Evolutionary conservation across 2,888 invertebrate species (phyloP).

Genomic region (Chironomus riparius): DNA sequence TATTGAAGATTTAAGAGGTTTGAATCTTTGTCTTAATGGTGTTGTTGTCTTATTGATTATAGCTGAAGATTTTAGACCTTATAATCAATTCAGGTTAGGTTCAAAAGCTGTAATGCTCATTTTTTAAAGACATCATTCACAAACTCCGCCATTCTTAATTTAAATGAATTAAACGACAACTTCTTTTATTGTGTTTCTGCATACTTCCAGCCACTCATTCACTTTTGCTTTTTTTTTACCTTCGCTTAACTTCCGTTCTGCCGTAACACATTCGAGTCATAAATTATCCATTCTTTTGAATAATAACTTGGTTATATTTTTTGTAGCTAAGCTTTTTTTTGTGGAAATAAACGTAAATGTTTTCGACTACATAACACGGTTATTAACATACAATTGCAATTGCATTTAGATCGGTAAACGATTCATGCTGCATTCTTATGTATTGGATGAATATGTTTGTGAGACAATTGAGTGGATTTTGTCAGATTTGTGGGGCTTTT

Average conservation of each 20-base stretch:
- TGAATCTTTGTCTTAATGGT: too few relatives aligned
- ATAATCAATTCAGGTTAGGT: too few relatives aligned
- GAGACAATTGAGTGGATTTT: neutral
- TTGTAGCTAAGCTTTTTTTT: too few relatives aligned
- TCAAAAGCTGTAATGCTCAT: too few relatives aligned
- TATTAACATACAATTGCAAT: conserved; percentile 8
- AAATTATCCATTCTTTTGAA: conserved; percentile 1
- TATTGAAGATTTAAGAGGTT: too few relatives aligned
- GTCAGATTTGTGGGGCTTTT: neutral
- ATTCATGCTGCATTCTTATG: neutral
- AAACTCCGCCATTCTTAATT: too few relatives aligned
- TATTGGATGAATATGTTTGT: neutral
- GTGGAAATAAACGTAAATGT: neutral
- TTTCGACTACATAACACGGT: neutral
- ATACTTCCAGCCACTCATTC: neutral
- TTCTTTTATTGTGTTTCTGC: neutral
- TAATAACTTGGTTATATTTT: neutral
- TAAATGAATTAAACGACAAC: neutral
- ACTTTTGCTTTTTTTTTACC: neutral
- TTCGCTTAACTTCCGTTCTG: neutral
- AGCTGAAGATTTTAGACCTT: too few relatives aligned
- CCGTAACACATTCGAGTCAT: neutral
- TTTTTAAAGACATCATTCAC: too few relatives aligned
- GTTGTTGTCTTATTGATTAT: too few relatives aligned
- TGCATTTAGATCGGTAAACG: conserved; percentile 6